Conservation (phyloP, 2,797 vertebrate species). For the Aldrovandia affinis region DNA sequence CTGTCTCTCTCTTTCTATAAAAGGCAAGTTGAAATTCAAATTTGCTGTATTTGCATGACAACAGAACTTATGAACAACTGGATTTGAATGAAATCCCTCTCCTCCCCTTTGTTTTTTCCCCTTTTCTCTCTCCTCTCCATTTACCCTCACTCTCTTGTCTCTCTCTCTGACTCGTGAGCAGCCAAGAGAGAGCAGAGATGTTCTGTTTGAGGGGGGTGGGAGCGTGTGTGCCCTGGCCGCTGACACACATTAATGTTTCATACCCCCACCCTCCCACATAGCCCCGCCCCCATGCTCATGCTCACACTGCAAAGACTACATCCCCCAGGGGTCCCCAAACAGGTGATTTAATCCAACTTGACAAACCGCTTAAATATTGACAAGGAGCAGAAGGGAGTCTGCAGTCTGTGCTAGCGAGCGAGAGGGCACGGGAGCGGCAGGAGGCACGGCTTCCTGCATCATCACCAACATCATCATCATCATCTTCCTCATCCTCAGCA, state of each 20-base stretch:
- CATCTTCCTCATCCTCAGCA: background rate
- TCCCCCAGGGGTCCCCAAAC: constrained; percentile 49
- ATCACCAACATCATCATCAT: background rate
- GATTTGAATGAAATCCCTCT: background rate
- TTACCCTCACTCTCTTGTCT: background rate
- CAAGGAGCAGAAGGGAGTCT: constrained; percentile 56
- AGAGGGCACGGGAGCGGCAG: background rate
- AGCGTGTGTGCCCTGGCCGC: background rate
- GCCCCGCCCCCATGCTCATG: background rate
- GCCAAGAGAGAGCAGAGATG: background rate
- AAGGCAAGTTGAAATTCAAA: background rate
- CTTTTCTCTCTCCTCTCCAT: too few species aligned
- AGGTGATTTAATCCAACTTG: constrained; percentile 66
- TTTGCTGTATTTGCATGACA: background rate
- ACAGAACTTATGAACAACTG: background rate
- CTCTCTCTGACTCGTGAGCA: background rate
- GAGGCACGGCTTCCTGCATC: constrained; percentile 42
- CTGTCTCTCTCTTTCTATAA: background rate
- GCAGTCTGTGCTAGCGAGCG: background rate
- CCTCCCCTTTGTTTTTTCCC: too few species aligned
- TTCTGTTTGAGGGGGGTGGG: background rate
- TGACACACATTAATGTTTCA: background rate
- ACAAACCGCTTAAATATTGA: constrained; percentile 75
- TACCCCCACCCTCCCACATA: background rate
- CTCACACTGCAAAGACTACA: background rate